Conservation (phyloP, 92 coral and sea anemone genomes). For the Porites cylindrica region DNA sequence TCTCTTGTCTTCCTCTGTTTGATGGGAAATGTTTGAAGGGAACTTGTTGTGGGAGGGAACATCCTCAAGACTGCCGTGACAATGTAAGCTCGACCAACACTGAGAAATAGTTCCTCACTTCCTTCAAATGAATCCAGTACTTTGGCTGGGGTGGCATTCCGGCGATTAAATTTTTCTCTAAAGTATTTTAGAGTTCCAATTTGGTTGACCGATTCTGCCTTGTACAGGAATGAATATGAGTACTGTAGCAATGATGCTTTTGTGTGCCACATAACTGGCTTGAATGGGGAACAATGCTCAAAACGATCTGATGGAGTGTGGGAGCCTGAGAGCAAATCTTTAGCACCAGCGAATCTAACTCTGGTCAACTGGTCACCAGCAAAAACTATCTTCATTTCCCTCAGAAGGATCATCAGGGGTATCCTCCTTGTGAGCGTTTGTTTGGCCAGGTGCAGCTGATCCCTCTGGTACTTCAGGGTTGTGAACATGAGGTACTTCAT, state of each 20-base stretch:
- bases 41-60: constrained; percentile 33
- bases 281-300: constrained; percentile 75
- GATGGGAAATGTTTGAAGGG: constrained; percentile 23
- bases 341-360: constrained; percentile 74
- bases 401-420: constrained; percentile 70
- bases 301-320: constrained; percentile 70
- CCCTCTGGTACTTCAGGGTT: constrained; percentile 65
- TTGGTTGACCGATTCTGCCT: constrained; percentile 75
- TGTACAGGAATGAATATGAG: constrained; percentile 75
- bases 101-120: too few species aligned
- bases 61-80: constrained; percentile 59
- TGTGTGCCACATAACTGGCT: constrained; percentile 80
- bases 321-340: constrained; percentile 70
- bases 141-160: constrained; percentile 75
- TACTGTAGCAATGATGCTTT: constrained; percentile 70
- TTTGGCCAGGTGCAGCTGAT: constrained; percentile 70
- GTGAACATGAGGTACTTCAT: constrained; percentile 43
- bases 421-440: constrained; percentile 59
- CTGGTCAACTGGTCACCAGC: constrained; percentile 57
- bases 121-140: constrained; percentile 72
- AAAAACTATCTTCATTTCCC: constrained; percentile 63
- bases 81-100: constrained; percentile 77
- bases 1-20: constrained; percentile 33
- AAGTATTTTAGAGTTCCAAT: constrained; percentile 76
- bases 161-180: constrained; percentile 52